Base-by-base conservation (phyloP, 2,113 vertebrate genomes). In the Taurulus bubalis region DNA sequence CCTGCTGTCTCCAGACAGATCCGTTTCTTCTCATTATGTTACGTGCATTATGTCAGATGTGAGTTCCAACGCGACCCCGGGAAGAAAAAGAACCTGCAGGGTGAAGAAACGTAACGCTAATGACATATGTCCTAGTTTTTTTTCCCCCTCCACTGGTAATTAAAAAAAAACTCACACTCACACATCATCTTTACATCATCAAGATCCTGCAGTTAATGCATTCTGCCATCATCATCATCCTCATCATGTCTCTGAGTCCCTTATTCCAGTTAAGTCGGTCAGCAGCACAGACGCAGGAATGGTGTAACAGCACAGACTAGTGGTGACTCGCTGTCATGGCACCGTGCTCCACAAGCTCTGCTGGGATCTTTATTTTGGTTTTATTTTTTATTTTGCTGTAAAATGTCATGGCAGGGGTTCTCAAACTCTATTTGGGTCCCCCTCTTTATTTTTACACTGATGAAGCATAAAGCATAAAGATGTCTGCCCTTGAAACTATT, bases 151-250 rank as follows among this genome's bases (percentile, higher is more conserved):
- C 24, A 15, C 55, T 58, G 55, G n/a, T 42, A 67, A 80, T 75
- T 71, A 77, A 84, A 75, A 67, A 75, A 67, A 58, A n/a, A 12
- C n/a, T 0, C 8, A 42, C 40, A 42, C 40, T 42, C 40, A 55
- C 18, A 71, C 22, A 2, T 51, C 32, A 84, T 89, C 71, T 83
- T 79, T 72, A 71, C 68, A 88, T 84, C 82, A 83, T 78, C 60
- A 56, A 15, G 62, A 81, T 77, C 47, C 75, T 63, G 65, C 70
- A 16, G 74, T 73, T 92, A 90, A 92, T 93, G 32, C 88, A 90
- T 92, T 87, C 90, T 92, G 90, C 75, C 91, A 89, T 93, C 93
- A 92, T 89, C 42, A 45, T 45, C 91, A 90, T 93, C 93, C 91
- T 89, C 42, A 38, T 38, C 42, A 45, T 15, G 15, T 72, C 60